Percentiles rank a stretch among this genome's conserved stretches.
These are phyloP conservation scores for Scomber japonicus DNA, from an alignment of 2,113 vertebrate species.

Conservation along the genomic window DNA sequence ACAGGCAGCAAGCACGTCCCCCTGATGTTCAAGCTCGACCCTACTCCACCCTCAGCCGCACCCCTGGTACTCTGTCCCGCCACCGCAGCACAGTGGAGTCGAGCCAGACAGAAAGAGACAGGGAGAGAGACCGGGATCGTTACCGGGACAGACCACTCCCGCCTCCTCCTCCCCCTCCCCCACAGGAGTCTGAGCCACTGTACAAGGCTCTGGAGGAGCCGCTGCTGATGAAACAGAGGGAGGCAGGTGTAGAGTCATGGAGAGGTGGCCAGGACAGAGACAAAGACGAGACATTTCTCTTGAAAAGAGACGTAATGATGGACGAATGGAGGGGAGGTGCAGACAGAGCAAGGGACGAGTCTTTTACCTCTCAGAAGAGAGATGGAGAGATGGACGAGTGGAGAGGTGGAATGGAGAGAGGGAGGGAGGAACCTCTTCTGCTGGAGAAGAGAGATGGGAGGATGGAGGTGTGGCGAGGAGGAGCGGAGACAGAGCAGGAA, in stretches of 20 bases:
- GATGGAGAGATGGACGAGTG: slow-evolving; percentile 72
- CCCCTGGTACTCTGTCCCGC: slow-evolving; percentile 76
- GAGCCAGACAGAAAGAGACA: slow-evolving; percentile 62
- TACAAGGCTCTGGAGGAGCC: slow-evolving; percentile 92
- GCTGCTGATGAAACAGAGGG: slow-evolving; percentile 77
- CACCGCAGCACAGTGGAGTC: slow-evolving; percentile 69
- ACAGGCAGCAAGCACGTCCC: slow-evolving; percentile 72
- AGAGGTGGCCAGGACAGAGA: slow-evolving; percentile 67
- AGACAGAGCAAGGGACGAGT: slow-evolving; percentile 67
- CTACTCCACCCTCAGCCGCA: slow-evolving; percentile 78
- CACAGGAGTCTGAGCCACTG: slow-evolving; percentile 89
- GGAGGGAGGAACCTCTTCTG: slow-evolving; percentile 85
- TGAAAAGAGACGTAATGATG: slow-evolving; percentile 74
- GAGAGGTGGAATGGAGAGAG: slow-evolving; percentile 70
- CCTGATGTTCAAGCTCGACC: slow-evolving; percentile 79
- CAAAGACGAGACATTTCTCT: slow-evolving; percentile 74
- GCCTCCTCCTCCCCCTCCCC: slow-evolving; percentile 83
- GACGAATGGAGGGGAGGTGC: slow-evolving; percentile 74
- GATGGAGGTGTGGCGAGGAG: slow-evolving; percentile 76
- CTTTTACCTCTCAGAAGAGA: slow-evolving; percentile 68
- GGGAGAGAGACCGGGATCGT: slow-evolving; percentile 79
- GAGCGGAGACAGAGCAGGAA: slow-evolving; percentile 64
- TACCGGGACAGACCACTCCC: slow-evolving; percentile 79
- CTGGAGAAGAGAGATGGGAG: slow-evolving; percentile 85
- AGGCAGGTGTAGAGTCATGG: slow-evolving; percentile 66